phyloP scores from a whole-genome alignment of 2,113 vertebrate species.

The Sylvietta virens region DNA sequence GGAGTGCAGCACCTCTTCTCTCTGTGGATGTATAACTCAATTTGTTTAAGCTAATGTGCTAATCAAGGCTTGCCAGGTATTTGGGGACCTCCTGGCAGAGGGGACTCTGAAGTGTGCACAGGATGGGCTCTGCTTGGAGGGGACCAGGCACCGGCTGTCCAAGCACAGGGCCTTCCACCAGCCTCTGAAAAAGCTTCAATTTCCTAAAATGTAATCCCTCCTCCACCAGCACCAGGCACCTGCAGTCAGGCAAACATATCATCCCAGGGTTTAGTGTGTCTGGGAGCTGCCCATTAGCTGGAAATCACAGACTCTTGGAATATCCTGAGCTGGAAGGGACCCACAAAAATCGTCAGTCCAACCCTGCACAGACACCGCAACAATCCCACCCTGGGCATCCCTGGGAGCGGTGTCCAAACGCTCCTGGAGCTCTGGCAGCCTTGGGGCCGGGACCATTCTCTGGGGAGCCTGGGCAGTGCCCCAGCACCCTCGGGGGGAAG shows the following conservation, averaged over 20 bases:
- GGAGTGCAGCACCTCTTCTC: background rate
- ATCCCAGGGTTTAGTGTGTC: fast-evolving
- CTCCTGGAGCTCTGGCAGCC: background rate
- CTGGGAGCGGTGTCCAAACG: no score
- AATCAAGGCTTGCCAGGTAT: background rate
- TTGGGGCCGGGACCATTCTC: background rate
- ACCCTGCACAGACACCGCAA: background rate
- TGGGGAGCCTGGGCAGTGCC: background rate
- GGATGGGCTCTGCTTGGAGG: background rate
- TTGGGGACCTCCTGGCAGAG: background rate
- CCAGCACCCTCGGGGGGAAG: background rate
- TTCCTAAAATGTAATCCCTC: background rate
- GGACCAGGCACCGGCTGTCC: background rate
- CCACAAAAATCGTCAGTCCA: fast-evolving
- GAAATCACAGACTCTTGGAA: background rate
- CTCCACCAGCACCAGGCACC: background rate
- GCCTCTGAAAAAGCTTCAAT: background rate
- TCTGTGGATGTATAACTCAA: background rate
- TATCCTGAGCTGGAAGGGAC: fast-evolving
- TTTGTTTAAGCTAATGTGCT: background rate
- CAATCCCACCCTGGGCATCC: background rate
- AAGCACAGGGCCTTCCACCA: background rate
- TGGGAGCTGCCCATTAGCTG: background rate
- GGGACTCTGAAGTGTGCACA: fast-evolving
- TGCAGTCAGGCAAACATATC: background rate